Evolutionary conservation across 1,140 invertebrate species (phyloP).

Genomic region (Dendroctonus valens): DNA sequence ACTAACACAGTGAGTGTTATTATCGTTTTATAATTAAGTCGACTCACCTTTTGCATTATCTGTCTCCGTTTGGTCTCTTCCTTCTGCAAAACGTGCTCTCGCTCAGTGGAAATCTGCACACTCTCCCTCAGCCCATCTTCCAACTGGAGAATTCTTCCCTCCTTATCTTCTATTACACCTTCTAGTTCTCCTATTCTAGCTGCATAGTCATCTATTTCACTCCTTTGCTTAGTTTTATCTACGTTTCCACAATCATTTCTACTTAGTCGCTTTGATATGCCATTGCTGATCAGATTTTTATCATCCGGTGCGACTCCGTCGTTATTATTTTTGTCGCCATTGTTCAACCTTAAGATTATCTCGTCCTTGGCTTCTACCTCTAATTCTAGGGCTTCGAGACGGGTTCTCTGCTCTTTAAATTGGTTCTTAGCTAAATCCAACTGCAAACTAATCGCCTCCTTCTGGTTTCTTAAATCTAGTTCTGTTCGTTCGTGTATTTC

Average conservation of each 20-base stretch:
- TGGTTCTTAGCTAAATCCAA: neutral
- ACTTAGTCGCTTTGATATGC: conserved; percentile 14
- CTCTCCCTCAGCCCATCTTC: conserved; percentile 75
- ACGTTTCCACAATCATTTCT: conserved; percentile 6
- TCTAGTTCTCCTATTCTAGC: conserved; percentile 28
- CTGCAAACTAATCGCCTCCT: too few species aligned
- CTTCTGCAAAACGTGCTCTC: conserved; percentile 61
- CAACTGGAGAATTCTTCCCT: conserved; percentile 68
- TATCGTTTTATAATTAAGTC: too few species aligned
- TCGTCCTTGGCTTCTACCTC: conserved; percentile 32
- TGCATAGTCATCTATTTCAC: neutral
- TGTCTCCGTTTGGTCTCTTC: conserved; percentile 61
- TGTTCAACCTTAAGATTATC: conserved; percentile 30
- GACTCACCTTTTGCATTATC: conserved; percentile 62
- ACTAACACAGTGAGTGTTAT: too few species aligned
- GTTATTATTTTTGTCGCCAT: conserved; percentile 29
- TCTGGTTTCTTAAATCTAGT: conserved; percentile 15
- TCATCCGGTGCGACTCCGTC: conserved; percentile 19
- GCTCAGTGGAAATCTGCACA: conserved; percentile 62
- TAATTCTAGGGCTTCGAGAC: conserved; percentile 23
- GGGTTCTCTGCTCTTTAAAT: neutral
- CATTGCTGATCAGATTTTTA: conserved; percentile 29
- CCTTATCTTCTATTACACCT: conserved; percentile 28
- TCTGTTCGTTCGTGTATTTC: conserved; percentile 21
- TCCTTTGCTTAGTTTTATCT: neutral